phyloP scores from a whole-genome alignment of 2,888 invertebrate genomes.

The Ichneumoninae sp. region DNA sequence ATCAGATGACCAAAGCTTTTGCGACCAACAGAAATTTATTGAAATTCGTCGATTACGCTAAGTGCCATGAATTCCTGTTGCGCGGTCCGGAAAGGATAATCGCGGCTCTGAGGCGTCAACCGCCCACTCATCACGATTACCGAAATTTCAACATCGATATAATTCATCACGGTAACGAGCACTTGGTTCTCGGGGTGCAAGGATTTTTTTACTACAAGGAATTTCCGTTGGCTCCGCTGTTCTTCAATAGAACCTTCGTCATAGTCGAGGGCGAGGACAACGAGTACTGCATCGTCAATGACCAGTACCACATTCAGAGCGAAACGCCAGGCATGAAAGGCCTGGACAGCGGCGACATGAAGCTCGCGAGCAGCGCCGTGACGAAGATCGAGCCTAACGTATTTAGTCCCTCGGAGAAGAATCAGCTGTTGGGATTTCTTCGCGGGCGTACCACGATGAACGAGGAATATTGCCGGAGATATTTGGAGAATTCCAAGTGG shows the following conservation, averaged over 20 bases:
- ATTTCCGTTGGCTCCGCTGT: constrained; percentile 74
- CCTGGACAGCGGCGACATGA: constrained; percentile 67
- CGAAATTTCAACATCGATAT: constrained; percentile 79
- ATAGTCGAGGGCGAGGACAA: constrained; percentile 79
- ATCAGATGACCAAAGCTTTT: constrained; percentile 78
- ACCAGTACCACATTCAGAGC: constrained; percentile 81
- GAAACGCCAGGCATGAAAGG: constrained; percentile 64
- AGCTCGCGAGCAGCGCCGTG: constrained; percentile 37
- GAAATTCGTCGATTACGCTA: constrained; percentile 82
- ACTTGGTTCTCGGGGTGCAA: constrained; percentile 78
- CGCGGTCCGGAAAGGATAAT: constrained; percentile 81
- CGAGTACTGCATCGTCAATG: constrained; percentile 81
- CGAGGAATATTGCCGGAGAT: constrained; percentile 73
- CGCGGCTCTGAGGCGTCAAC: constrained; percentile 76
- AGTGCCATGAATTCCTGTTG: constrained; percentile 81
- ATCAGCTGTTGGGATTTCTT: constrained; percentile 78
- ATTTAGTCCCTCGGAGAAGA: constrained; percentile 79
- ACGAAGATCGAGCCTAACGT: constrained; percentile 76
- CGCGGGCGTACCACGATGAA: constrained; percentile 81
- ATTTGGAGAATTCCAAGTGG: constrained; percentile 78
- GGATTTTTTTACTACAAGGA: constrained; percentile 79
- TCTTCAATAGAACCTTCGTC: constrained; percentile 80
- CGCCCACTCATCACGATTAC: constrained; percentile 79
- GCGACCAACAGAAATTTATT: constrained; percentile 80
- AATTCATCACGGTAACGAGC: constrained; percentile 73